phyloP scores from a whole-genome alignment of 2,113 vertebrate species.

The Agapornis roseicollis region DNA sequence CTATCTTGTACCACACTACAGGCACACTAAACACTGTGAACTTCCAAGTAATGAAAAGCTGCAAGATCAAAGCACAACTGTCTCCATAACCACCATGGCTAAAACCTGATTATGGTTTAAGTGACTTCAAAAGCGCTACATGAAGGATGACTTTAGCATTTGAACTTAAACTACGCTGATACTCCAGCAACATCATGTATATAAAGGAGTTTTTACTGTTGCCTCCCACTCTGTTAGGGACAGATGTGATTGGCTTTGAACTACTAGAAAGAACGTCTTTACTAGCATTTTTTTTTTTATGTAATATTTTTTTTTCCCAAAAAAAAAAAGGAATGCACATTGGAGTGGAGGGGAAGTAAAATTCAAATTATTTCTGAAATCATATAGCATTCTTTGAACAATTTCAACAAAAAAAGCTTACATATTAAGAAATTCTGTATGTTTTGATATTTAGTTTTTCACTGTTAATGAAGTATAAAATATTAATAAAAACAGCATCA shows the following conservation, averaged over 20 bases:
- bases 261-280: not conserved
- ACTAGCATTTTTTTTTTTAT: not conserved
- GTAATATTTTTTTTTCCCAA: not conserved
- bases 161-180: not conserved
- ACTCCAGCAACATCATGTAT: not conserved
- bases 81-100: not conserved
- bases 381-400: not conserved
- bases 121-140: conserved; percentile 27
- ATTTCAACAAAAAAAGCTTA: not conserved
- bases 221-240: not conserved
- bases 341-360: fast-evolving
- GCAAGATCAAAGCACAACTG: conserved; percentile 29
- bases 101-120: not conserved
- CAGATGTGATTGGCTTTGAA: not conserved
- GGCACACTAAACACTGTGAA: conserved; percentile 6
- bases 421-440: fast-evolving
- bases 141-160: conserved; percentile 2
- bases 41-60: conserved; percentile 6
- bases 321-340: not conserved
- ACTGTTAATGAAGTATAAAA: not conserved
- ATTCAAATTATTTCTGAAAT: not conserved
- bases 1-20: not conserved
- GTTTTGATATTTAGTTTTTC: not conserved
- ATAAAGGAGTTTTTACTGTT: not conserved
- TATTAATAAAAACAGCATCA: not conserved